phyloP scores from a whole-genome alignment of 2,888 invertebrate species.

The Vanessa cardui region DNA sequence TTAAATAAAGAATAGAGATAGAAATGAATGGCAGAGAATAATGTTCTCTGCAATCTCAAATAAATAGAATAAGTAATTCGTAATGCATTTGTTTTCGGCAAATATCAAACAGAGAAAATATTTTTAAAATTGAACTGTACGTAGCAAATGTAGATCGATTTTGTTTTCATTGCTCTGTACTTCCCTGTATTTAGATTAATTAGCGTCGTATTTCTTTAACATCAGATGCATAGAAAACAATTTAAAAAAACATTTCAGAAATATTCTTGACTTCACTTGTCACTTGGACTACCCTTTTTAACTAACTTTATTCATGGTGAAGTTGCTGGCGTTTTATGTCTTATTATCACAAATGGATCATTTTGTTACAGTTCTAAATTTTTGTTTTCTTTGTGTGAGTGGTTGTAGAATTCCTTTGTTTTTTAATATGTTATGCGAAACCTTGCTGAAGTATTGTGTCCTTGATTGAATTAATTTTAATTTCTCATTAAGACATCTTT shows the following conservation, averaged over 20 bases:
- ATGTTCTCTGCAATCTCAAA: too few relatives aligned
- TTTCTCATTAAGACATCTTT: too few relatives aligned
- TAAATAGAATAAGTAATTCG: too few relatives aligned
- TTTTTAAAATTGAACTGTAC: too few relatives aligned
- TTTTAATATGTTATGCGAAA: not conserved
- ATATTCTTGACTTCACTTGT: slow-evolving; percentile 24
- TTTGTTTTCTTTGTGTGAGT: slow-evolving; percentile 8
- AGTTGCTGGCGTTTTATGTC: slow-evolving; percentile 21
- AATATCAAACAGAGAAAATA: too few relatives aligned
- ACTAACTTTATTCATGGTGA: slow-evolving; percentile 21
- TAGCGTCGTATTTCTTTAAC: slow-evolving; percentile 46
- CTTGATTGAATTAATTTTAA: too few relatives aligned
- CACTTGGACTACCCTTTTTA: slow-evolving; percentile 28
- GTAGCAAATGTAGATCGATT: not conserved
- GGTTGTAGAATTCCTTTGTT: not conserved
- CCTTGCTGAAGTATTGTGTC: not conserved
- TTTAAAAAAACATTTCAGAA: slow-evolving; percentile 47
- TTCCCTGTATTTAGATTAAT: slow-evolving; percentile 37
- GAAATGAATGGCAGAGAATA: too few relatives aligned
- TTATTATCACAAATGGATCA: slow-evolving; percentile 24
- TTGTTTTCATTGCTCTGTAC: slow-evolving; percentile 28
- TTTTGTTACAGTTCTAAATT: slow-evolving; percentile 7
- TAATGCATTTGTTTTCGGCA: too few relatives aligned
- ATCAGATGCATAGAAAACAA: slow-evolving; percentile 46
- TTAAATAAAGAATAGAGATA: too few relatives aligned